These are phyloP conservation scores for Rhinopomastus cyanomelas DNA, from an alignment of 2,113 vertebrate genomes.

Conservation along the genomic window DNA sequence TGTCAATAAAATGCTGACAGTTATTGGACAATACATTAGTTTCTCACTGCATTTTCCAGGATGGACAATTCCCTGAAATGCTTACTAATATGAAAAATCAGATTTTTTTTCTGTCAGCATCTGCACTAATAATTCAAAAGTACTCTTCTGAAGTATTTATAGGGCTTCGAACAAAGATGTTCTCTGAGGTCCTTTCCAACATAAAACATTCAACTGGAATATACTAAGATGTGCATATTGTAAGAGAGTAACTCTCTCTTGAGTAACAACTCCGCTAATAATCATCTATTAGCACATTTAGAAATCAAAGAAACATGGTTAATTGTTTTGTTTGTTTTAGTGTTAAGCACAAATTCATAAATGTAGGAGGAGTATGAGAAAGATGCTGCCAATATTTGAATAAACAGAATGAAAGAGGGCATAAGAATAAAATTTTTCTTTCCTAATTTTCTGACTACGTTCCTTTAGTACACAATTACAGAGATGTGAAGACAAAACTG, in stretches of 20 bases:
- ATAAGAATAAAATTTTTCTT: neutral
- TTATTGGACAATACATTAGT: neutral
- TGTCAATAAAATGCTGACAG: neutral
- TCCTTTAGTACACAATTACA: neutral
- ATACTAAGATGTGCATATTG: neutral
- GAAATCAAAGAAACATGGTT: neutral
- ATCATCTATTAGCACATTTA: neutral
- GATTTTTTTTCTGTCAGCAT: neutral
- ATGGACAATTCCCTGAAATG: neutral
- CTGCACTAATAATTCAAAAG: neutral
- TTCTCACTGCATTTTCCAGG: neutral
- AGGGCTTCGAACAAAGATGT: too few relatives aligned
- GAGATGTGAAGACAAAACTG: neutral
- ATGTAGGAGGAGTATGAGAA: neutral
- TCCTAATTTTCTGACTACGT: neutral
- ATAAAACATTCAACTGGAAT: too few relatives aligned
- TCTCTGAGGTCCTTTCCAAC: too few relatives aligned
- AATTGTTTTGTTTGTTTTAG: neutral
- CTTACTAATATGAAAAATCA: neutral
- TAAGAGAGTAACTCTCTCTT: neutral
- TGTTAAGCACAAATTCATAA: neutral
- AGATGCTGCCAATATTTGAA: neutral
- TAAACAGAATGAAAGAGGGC: neutral
- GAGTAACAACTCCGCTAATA: neutral
- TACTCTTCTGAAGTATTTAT: neutral